These are phyloP conservation scores for Bellardia pandia DNA, from an alignment of 2,888 invertebrate species.

Conservation along the genomic window DNA sequence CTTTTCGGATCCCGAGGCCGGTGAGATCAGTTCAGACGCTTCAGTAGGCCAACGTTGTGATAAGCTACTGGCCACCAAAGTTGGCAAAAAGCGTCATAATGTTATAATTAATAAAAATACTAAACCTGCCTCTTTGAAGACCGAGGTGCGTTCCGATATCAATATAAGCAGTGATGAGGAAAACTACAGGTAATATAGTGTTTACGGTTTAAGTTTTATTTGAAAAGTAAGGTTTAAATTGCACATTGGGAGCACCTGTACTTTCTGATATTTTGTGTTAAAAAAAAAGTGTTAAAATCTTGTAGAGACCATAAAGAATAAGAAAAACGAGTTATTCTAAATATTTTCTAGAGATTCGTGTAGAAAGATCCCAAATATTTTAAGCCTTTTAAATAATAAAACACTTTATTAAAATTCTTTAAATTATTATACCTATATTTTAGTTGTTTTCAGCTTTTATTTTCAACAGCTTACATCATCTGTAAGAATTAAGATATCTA, in stretches of 20 bases:
- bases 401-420: too few relatives aligned
- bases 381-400: too few relatives aligned
- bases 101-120: constrained; percentile 37
- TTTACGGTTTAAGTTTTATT: not conserved
- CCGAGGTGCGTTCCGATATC: constrained; percentile 54
- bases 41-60: constrained; percentile 61
- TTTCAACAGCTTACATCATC: too few relatives aligned
- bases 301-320: too few relatives aligned
- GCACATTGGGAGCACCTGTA: constrained; percentile 10
- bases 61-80: constrained; percentile 17
- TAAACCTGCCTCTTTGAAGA: constrained; percentile 55
- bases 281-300: not conserved
- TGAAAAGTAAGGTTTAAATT: not conserved
- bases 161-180: constrained; percentile 77
- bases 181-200: constrained; percentile 77
- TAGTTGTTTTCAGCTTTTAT: too few relatives aligned
- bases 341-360: too few relatives aligned
- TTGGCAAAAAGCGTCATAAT: constrained; percentile 55
- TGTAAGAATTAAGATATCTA: too few relatives aligned
- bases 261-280: not conserved
- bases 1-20: constrained; percentile 94
- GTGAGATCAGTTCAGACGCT: constrained; percentile 89
- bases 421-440: too few relatives aligned
- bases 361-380: too few relatives aligned
- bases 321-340: too few relatives aligned